These are phyloP conservation scores for Fistularia commersonii DNA, from an alignment of 2,797 vertebrate genomes.

Conservation along the genomic window DNA sequence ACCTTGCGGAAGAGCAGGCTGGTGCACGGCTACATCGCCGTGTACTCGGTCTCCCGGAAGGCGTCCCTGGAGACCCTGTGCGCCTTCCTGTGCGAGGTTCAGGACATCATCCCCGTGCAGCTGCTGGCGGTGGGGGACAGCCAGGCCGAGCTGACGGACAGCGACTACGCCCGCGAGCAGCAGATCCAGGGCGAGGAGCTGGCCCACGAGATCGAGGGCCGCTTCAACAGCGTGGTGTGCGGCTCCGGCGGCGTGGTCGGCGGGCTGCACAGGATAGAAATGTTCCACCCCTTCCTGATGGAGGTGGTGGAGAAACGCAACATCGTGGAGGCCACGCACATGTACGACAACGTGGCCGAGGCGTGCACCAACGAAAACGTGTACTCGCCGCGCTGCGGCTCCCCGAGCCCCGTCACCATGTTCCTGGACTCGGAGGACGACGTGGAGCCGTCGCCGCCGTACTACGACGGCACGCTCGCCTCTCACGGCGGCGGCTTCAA, in stretches of 20 bases:
- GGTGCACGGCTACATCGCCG: conserved; percentile 93
- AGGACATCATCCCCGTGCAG: conserved; percentile 94
- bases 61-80: conserved; percentile 92
- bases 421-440: conserved; percentile 93
- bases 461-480: conserved; percentile 81
- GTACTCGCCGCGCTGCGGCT: conserved; percentile 86
- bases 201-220: conserved; percentile 91
- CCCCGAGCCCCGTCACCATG: conserved; percentile 89
- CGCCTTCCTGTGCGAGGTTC: conserved; percentile 94
- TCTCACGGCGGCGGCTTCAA: conserved; percentile 85
- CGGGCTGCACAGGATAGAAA: conserved; percentile 84
- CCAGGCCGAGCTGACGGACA: conserved; percentile 80
- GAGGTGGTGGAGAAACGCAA: conserved; percentile 91
- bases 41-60: conserved; percentile 86
- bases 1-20: conserved; percentile 88
- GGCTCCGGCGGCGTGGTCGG: conserved; percentile 78
- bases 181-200: conserved; percentile 90
- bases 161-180: conserved; percentile 85
- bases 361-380: conserved; percentile 88
- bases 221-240: conserved; percentile 81
- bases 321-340: conserved; percentile 91
- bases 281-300: conserved; percentile 89
- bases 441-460: conserved; percentile 81
- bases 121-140: conserved; percentile 87
- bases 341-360: conserved; percentile 93